A percentile compares a stretch with the other conserved stretches of the same genome.
phyloP scores from a whole-genome alignment of 2,888 invertebrate species.

The Peribatodes rhomboidaria region DNA sequence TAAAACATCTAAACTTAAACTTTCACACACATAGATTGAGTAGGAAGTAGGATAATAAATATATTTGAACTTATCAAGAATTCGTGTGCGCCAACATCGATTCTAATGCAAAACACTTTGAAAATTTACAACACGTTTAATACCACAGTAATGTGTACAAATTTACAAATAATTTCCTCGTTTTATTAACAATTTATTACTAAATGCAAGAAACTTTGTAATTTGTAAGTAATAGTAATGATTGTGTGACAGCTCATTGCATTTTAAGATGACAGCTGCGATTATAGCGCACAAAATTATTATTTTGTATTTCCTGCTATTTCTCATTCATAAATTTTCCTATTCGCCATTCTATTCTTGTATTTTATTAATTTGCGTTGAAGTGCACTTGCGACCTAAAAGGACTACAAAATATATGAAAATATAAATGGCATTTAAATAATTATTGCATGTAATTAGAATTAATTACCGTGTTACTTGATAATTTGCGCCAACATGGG shows the following conservation, averaged over 20 bases:
- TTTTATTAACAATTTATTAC: slow-evolving; percentile 36
- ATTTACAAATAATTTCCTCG: slow-evolving; percentile 33
- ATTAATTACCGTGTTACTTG: not conserved
- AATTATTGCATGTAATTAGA: not conserved
- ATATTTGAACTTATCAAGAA: not conserved
- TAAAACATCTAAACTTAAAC: too few species aligned
- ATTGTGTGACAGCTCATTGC: slow-evolving; percentile 38
- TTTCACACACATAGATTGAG: too few species aligned
- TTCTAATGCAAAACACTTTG: slow-evolving; percentile 8
- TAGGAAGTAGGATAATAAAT: too few species aligned
- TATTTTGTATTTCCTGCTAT: slow-evolving; percentile 35
- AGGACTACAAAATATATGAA: not conserved
- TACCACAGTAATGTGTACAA: slow-evolving; percentile 19
- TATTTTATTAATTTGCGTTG: slow-evolving; percentile 13
- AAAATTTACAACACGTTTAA: slow-evolving; percentile 16
- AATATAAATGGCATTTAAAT: not conserved
- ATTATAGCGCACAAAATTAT: slow-evolving; percentile 27
- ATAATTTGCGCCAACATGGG: not conserved
- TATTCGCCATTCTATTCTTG: slow-evolving; percentile 17
- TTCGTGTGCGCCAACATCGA: not conserved
- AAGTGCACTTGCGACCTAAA: slow-evolving; percentile 1
- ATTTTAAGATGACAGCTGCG: slow-evolving; percentile 38
- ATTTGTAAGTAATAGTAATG: slow-evolving; percentile 36
- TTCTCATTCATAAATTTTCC: slow-evolving; percentile 21
- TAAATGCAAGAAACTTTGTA: slow-evolving; percentile 25